phyloP scores from a whole-genome alignment of 2,113 vertebrate genomes.

The Neofelis nebulosa region DNA sequence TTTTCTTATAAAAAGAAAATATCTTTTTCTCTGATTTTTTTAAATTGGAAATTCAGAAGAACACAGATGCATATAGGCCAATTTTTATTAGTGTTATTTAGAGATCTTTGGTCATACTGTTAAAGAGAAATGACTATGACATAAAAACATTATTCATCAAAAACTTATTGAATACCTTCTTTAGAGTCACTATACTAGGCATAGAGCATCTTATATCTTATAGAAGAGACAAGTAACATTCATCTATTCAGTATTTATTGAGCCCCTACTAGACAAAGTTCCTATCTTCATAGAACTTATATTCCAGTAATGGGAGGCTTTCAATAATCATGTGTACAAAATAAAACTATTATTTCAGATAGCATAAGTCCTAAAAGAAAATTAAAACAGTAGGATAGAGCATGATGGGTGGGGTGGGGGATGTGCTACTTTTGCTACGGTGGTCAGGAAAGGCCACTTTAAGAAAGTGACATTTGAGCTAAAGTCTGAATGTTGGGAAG shows the following conservation, averaged over 20 bases:
- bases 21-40: neutral
- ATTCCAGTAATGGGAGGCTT: neutral
- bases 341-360: neutral
- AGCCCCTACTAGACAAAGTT: neutral
- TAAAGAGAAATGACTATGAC: neutral
- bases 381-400: neutral
- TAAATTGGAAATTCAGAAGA: neutral
- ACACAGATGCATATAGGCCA: neutral
- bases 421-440: neutral
- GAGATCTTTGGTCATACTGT: neutral
- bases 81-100: neutral
- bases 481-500: neutral
- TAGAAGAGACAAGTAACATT: neutral
- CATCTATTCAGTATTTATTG: constrained; percentile 39
- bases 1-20: constrained; percentile 30
- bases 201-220: neutral
- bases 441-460: neutral
- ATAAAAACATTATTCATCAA: neutral
- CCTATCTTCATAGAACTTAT: neutral
- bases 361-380: neutral
- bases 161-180: neutral
- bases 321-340: neutral
- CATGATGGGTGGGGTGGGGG: neutral
- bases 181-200: neutral
- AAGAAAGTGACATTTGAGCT: neutral